These are phyloP conservation scores for Hippocampus guttulatus DNA, from an alignment of 2,113 vertebrate species.

Conservation along the genomic window DNA sequence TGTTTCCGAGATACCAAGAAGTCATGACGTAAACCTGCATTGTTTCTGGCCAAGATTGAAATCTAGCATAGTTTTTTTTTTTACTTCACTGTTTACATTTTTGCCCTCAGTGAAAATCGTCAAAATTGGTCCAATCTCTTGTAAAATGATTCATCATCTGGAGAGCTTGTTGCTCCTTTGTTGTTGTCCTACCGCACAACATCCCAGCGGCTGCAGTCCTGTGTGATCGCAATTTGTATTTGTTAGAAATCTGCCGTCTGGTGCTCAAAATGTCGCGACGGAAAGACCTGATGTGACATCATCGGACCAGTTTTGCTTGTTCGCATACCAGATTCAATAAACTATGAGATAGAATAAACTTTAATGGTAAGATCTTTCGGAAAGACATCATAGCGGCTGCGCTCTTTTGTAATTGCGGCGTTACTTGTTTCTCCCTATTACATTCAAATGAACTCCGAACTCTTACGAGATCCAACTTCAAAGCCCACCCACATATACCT, in stretches of 20 bases:
- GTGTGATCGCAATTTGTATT: conserved; percentile 44
- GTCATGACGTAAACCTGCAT: conserved; percentile 15
- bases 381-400: too few species aligned
- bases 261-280: not conserved
- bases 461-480: not conserved
- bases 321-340: too few species aligned
- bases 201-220: conserved; percentile 45
- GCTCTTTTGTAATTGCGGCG: too few species aligned
- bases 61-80: conserved; percentile 21
- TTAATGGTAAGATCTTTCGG: too few species aligned
- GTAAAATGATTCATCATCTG: conserved; percentile 52
- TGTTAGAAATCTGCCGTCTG: conserved; percentile 17
- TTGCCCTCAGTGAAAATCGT: conserved; percentile 29
- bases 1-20: conserved; percentile 48
- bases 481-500: conserved; percentile 52
- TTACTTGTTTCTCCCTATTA: not conserved
- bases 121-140: conserved; percentile 49
- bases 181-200: conserved; percentile 32
- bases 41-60: conserved; percentile 20
- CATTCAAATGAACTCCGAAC: conserved; percentile 20
- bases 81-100: conserved; percentile 34
- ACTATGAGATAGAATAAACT: too few species aligned
- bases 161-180: conserved; percentile 44
- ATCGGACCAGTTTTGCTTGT: too few species aligned
- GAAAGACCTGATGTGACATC: too few species aligned